Base-by-base conservation (phyloP, 92 coral and sea anemone species). In the Zoanthus sansibaricus region DNA sequence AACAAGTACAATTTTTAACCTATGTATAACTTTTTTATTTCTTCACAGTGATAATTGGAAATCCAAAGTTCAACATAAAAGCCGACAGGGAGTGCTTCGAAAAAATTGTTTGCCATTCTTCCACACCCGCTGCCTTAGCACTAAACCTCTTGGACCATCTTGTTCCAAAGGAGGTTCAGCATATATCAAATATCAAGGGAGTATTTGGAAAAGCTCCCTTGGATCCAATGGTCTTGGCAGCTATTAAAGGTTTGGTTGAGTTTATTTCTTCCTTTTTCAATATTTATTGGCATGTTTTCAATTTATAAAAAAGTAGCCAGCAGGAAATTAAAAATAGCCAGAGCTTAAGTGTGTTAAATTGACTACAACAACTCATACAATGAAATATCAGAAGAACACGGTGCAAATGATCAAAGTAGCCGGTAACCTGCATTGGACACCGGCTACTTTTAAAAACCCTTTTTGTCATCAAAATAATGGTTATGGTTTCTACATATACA, bases 61-160 rank as follows among this genome's bases (percentile, higher is more conserved):
- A 89, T 71, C 92, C 89, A 70, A 89, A 89, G 88, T 84, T 30
- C 51, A 74, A 79, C 0, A 25, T 84, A 7, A 84, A 45, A 59
- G 30, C 82, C 25, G 32, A 47, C 61, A 30, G 67, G 46, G 73
- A 64, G 73, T 84, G 89, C 86, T 70, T 89, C 46, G 82, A 89
- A 3, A 85, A 73, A 42, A 85, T 84, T 54, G 82, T 64, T 30
- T 78, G 78, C 0, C 88, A 62, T 58, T 89, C 89, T 45, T 11
- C 70, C 30, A 59, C 86, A 9, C 3, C 70, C 8, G 6, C 68
- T 0, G 89, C 89, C 0, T 51, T 89, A 10, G 89, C 89, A 1
- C 80, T 89, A 47, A 89, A 89, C 61, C 89, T 89, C 49, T 61
- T 89, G 78, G 92, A 89, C 59, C 55, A 37, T 47, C 71, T 89